Percentiles rank a stretch among this genome's conserved stretches.
These are phyloP conservation scores for Orthochromis malagaraziensis DNA, from an alignment of 2,113 vertebrate species.

Conservation along the genomic window DNA sequence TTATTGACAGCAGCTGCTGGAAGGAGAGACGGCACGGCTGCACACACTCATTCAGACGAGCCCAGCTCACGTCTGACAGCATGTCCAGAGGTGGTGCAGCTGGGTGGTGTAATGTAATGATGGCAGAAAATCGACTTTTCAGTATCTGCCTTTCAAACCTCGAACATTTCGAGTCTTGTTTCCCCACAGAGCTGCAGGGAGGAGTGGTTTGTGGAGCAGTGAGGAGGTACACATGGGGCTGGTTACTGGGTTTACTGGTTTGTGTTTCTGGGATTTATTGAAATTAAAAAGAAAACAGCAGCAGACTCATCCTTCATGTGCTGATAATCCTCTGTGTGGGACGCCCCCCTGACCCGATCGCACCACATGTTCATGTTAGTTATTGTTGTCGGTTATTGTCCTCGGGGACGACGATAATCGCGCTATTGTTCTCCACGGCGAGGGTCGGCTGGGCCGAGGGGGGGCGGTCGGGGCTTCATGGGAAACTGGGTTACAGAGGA, in stretches of 20 bases:
- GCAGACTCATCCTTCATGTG: not conserved
- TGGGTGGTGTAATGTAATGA: not conserved
- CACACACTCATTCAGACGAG: not conserved
- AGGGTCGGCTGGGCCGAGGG: not conserved
- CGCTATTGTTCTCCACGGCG: constrained; percentile 25
- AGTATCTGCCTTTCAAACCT: not conserved
- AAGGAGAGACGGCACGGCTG: rapidly evolving
- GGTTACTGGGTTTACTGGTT: not conserved
- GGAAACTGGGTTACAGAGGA: constrained; percentile 53
- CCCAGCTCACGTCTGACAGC: not conserved
- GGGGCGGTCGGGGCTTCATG: not conserved
- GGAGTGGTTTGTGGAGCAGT: not conserved
- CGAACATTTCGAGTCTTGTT: not conserved
- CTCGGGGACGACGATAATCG: constrained; percentile 26
- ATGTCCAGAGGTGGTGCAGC: not conserved
- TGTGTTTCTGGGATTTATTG: not conserved
- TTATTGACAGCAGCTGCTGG: not conserved
- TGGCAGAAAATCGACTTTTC: not conserved
- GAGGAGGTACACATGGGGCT: not conserved
- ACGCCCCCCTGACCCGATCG: not conserved
- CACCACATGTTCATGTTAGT: constrained; percentile 9
- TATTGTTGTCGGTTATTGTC: constrained; percentile 29
- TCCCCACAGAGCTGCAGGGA: not conserved
- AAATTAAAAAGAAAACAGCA: not conserved
- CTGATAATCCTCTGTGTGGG: not conserved